Percentiles rank a stretch among this genome's conserved stretches.
Conservation (phyloP, 2,797 vertebrate genomes). For the Fringilla coelebs region DNA sequence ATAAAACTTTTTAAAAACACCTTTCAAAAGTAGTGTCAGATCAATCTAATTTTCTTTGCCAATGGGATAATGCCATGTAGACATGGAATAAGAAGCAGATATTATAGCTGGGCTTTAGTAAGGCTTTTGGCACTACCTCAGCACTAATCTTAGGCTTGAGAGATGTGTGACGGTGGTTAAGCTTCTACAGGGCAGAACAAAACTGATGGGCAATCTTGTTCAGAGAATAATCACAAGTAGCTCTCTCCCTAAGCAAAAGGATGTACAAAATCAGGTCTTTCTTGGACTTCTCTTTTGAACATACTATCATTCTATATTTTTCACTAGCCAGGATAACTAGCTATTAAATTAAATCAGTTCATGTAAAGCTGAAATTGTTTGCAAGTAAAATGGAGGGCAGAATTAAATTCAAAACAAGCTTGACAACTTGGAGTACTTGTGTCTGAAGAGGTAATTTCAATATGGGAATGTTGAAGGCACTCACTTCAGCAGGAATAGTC, state of each 20-base stretch:
- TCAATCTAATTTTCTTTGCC: background rate
- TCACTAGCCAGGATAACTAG: background rate
- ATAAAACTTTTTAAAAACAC: background rate
- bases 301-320: background rate
- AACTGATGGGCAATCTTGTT: background rate
- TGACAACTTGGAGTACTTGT: background rate
- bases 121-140: background rate
- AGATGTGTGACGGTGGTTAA: background rate
- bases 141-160: background rate
- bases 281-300: background rate
- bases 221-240: background rate
- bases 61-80: background rate
- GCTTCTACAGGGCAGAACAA: background rate
- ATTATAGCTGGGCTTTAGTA: background rate
- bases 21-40: background rate
- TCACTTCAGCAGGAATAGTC: background rate
- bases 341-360: background rate
- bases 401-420: background rate
- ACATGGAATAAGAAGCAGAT: background rate
- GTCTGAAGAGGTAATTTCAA: background rate
- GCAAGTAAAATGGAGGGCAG: background rate
- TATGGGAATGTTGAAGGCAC: background rate
- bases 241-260: background rate
- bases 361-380: background rate
- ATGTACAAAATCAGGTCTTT: background rate